A percentile compares a stretch with the other conserved stretches of the same genome.
phyloP scores from a whole-genome alignment of 2,113 vertebrate genomes.

The Lagopus leucura region DNA sequence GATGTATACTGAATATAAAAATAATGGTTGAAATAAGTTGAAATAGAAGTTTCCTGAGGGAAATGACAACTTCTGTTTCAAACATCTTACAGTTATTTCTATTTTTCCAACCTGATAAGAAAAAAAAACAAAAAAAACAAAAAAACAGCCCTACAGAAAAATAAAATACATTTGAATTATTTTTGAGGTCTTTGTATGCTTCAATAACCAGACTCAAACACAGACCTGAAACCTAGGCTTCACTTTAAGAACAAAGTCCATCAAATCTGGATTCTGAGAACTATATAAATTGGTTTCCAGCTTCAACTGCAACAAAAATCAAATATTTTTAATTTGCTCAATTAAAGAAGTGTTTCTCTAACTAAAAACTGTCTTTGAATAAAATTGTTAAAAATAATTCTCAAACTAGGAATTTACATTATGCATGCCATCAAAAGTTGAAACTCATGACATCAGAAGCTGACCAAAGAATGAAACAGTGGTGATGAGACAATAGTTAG shows the following conservation, averaged over 20 bases:
- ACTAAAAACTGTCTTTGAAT: neutral
- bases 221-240: neutral
- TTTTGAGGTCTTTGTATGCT: neutral
- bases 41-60: neutral
- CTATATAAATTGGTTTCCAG: neutral
- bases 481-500: constrained; percentile 31
- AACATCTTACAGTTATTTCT: neutral
- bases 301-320: neutral
- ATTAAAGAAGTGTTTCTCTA: neutral
- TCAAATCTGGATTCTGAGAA: neutral
- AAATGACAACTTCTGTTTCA: neutral
- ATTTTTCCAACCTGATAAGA: neutral
- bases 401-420: neutral
- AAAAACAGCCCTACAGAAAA: neutral
- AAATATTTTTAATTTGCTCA: neutral
- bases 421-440: neutral
- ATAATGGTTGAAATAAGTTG: neutral
- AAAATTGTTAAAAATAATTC: neutral
- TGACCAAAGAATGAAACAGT: neutral
- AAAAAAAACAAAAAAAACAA: neutral
- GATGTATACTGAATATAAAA: neutral
- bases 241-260: neutral
- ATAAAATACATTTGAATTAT: neutral
- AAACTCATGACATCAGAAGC: constrained; percentile 16
- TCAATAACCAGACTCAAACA: neutral